A percentile compares a stretch with the other conserved stretches of the same genome.
phyloP scores from a whole-genome alignment of 2,888 invertebrate genomes.

The Polydrusus pterygomalis region DNA sequence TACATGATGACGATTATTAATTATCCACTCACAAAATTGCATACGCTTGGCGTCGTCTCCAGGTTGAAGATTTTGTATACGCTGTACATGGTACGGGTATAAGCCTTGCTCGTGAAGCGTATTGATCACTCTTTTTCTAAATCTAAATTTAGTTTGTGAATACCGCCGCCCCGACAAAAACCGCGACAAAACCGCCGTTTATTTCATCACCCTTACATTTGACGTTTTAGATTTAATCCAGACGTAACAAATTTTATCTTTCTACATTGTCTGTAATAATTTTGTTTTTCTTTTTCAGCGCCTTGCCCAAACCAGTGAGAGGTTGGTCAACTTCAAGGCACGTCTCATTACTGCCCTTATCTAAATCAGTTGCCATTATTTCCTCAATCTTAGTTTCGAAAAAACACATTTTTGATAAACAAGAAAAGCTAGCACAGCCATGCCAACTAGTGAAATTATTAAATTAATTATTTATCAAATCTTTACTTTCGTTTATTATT shows the following conservation, averaged over 20 bases:
- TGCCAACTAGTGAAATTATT: constrained; percentile 46
- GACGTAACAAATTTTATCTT: not conserved
- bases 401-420: constrained; percentile 25
- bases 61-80: no score
- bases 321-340: constrained; percentile 95
- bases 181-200: no score
- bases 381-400: constrained; percentile 37
- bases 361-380: constrained; percentile 72
- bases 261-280: not conserved
- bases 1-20: no score
- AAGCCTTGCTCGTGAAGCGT: no score
- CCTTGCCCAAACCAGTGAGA: constrained; percentile 91
- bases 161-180: no score
- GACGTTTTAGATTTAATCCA: no score
- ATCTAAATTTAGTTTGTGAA: no score
- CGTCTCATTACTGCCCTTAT: constrained; percentile 92
- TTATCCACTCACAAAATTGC: no score
- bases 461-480: constrained; percentile 63
- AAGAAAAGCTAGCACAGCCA: constrained; percentile 37
- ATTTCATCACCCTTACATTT: no score
- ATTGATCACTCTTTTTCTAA: no score
- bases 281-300: constrained; percentile 74
- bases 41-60: no score
- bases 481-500: constrained; percentile 59
- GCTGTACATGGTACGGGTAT: no score